Conservation (phyloP, 2,113 vertebrate genomes). For the Bungarus multicinctus region DNA sequence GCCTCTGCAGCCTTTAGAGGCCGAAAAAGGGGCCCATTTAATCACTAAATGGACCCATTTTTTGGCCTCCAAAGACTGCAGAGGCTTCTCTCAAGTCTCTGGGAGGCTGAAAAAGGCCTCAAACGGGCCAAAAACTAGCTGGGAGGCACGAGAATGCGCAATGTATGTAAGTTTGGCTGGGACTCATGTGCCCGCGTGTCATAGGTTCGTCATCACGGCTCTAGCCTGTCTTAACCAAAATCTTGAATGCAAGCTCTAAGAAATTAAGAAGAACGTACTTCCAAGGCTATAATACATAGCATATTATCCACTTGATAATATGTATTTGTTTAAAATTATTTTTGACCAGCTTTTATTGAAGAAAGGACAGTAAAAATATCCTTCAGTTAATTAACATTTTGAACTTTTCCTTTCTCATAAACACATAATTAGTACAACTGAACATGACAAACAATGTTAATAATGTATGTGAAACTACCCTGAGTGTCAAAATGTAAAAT, state of each 20-base stretch:
- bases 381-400: neutral
- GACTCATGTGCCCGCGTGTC: no score
- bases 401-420: neutral
- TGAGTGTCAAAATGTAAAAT: neutral
- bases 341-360: neutral
- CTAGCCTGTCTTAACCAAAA: neutral
- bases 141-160: no score
- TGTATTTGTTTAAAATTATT: neutral
- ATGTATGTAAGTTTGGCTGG: no score
- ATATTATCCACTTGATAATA: neutral
- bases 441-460: neutral
- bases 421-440: neutral
- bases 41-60: no score
- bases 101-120: no score
- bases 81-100: no score
- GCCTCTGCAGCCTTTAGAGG: no score
- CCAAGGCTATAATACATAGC: neutral
- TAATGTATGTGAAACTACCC: neutral
- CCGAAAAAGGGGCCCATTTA: no score
- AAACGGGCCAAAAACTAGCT: no score
- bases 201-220: no score
- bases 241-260: neutral
- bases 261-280: neutral
- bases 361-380: neutral
- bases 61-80: no score